Evolutionary conservation across 2,888 invertebrate genomes (phyloP).

Genomic region (Noctua pronuba): DNA sequence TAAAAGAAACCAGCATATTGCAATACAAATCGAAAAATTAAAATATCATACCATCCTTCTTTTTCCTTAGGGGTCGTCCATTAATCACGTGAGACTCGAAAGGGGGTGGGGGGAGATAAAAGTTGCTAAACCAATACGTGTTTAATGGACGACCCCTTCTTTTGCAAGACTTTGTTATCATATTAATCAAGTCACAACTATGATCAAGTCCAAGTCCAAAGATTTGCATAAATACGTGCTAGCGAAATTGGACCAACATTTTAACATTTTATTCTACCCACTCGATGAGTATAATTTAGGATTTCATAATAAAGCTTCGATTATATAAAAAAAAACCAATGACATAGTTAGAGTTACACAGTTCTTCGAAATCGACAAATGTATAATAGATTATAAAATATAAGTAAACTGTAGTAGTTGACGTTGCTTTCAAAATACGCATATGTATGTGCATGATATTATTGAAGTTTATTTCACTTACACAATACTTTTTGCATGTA

Average conservation of each 20-base stretch:
- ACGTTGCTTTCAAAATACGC: conserved; percentile 35
- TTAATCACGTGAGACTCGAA: no score
- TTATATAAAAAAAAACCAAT: conserved; percentile 46
- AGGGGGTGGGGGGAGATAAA: no score
- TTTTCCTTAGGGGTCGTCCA: no score
- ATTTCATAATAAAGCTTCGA: conserved; percentile 41
- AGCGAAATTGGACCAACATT: conserved; percentile 41
- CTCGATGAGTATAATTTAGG: conserved; percentile 29
- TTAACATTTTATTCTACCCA: conserved; percentile 16
- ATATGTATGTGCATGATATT: conserved; percentile 15
- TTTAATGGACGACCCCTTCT: no score
- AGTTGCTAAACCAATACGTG: no score
- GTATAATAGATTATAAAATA: conserved; percentile 24
- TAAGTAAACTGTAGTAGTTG: conserved; percentile 13
- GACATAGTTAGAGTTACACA: conserved; percentile 16
- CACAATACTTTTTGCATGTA: conserved; percentile 41
- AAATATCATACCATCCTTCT: neutral
- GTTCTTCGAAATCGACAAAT: conserved; percentile 30
- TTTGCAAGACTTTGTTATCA: conserved; percentile 13
- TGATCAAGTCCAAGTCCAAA: conserved; percentile 15
- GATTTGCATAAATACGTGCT: conserved; percentile 10
- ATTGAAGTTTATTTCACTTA: conserved; percentile 38
- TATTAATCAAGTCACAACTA: conserved; percentile 20
- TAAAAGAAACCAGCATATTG: neutral
- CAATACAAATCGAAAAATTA: neutral